Conservation (phyloP, 2,797 vertebrate genomes). For the Gymnopithys bicolor region DNA sequence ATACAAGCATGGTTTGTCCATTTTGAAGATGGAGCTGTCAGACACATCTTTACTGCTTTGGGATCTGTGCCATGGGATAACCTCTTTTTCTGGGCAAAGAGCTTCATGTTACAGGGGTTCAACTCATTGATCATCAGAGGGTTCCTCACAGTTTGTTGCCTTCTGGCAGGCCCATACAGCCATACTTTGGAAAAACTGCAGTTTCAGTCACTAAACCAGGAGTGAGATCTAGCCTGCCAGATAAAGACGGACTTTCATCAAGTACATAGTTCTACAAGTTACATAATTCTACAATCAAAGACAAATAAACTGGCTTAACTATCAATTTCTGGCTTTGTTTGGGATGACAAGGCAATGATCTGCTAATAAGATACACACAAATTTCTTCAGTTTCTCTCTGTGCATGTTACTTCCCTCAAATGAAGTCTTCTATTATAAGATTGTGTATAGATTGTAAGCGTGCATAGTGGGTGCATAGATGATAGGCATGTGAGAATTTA, state of each 20-base stretch:
- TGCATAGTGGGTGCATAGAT: accelerated
- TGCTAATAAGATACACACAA: neutral
- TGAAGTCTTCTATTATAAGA: neutral
- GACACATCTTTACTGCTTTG: neutral
- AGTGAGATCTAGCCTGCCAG: neutral
- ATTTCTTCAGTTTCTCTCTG: neutral
- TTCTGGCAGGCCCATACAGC: neutral
- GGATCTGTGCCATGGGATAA: neutral
- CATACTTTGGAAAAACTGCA: neutral
- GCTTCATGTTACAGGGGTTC: neutral
- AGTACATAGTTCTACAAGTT: neutral
- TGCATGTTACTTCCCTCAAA: neutral
- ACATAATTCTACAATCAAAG: neutral
- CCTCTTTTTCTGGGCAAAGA: neutral
- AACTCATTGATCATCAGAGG: accelerated
- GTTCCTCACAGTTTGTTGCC: neutral
- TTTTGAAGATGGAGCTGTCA: neutral
- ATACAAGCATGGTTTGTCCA: neutral
- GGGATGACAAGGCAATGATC: neutral
- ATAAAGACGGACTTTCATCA: neutral
- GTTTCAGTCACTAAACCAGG: neutral
- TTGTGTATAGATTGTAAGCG: accelerated
- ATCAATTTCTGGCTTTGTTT: neutral
- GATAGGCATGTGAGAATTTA: neutral
- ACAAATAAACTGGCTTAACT: neutral